Conservation (phyloP, 2,113 vertebrate genomes). For the Elgaria multicarinata region DNA sequence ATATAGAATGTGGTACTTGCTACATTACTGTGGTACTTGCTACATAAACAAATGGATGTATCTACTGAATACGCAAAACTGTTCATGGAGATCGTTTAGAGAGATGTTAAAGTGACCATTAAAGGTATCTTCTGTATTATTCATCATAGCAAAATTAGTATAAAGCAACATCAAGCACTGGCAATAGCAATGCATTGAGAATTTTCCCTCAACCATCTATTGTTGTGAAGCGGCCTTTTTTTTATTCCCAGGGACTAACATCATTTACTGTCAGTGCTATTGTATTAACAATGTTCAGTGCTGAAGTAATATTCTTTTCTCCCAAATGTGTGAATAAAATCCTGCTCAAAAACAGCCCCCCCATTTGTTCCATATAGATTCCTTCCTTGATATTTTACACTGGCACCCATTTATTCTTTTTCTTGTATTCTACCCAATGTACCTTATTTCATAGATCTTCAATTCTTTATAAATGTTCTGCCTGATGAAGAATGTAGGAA, state of each 20-base stretch:
- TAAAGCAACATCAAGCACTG: conserved; percentile 49
- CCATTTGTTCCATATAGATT: conserved; percentile 32
- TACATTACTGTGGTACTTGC: background rate
- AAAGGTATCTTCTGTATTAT: conserved; percentile 38
- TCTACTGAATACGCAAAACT: background rate
- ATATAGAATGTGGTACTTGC: background rate
- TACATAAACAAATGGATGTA: background rate
- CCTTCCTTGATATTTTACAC: conserved; percentile 49
- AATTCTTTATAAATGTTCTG: background rate
- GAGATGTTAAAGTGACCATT: conserved; percentile 32
- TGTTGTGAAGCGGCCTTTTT: conserved; percentile 24
- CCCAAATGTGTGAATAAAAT: conserved; percentile 56
- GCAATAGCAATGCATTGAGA: conserved; percentile 26
- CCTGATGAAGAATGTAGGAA: background rate
- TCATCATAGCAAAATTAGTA: conserved; percentile 42
- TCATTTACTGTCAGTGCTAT: conserved; percentile 45
- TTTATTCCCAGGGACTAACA: conserved; percentile 45
- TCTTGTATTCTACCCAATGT: conserved; percentile 11
- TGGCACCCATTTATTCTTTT: conserved; percentile 46
- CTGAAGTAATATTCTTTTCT: conserved; percentile 57
- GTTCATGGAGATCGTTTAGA: background rate
- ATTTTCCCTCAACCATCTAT: background rate
- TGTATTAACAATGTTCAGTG: conserved; percentile 49
- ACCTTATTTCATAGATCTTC: background rate
- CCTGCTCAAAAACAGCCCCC: conserved; percentile 43